Percentiles rank a stretch among this genome's conserved stretches.
Conservation (phyloP, 2,113 vertebrate genomes). For the Seriola quinqueradiata region DNA sequence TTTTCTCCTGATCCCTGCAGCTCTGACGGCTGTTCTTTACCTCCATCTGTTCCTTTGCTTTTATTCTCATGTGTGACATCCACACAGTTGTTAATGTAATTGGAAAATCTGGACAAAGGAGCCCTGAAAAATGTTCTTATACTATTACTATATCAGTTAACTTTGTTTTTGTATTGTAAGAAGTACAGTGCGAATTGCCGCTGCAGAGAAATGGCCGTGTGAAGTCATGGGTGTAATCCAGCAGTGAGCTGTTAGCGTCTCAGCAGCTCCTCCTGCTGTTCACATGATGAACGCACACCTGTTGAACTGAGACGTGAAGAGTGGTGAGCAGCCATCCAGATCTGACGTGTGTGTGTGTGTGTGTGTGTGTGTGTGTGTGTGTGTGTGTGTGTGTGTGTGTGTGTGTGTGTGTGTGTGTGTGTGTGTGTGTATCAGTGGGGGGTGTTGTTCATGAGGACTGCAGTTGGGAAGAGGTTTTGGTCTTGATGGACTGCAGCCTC, state of each 20-base stretch:
- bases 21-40: background rate
- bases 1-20: background rate
- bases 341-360: background rate
- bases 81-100: background rate
- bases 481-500: too few species aligned
- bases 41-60: background rate
- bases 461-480: too few species aligned
- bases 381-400: background rate
- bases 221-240: background rate
- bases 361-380: too few species aligned
- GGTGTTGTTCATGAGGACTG: too few species aligned
- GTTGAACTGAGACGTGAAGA: background rate
- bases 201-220: background rate
- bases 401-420: background rate
- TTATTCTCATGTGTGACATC: background rate
- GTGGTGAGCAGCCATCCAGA: background rate
- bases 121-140: background rate
- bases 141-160: background rate
- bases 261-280: conserved; percentile 51
- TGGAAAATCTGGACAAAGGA: background rate
- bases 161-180: background rate
- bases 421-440: too few species aligned
- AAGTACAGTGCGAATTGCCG: background rate
- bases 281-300: background rate
- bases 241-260: too few species aligned